Evolutionary conservation across 2,113 vertebrate species (phyloP).

Genomic region (Epinephelus cyanopodus): DNA sequence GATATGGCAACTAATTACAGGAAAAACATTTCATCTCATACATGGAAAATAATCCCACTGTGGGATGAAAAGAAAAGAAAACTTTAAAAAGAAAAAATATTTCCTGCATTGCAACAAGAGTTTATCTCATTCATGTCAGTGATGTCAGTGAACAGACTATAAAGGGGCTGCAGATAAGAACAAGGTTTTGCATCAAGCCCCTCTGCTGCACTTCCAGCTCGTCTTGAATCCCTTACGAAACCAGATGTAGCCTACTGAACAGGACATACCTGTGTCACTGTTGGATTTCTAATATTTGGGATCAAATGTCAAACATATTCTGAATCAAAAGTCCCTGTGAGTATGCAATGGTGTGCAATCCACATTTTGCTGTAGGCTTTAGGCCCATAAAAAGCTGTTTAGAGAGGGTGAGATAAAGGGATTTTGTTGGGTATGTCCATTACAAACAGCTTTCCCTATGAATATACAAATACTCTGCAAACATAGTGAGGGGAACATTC

Average conservation of each 20-base stretch:
- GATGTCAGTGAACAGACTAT: constrained; percentile 53
- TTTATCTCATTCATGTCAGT: constrained; percentile 60
- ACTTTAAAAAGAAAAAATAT: constrained; percentile 53
- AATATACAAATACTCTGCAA: constrained; percentile 66
- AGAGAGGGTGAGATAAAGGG: constrained; percentile 37
- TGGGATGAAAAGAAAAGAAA: constrained; percentile 56
- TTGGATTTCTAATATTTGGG: constrained; percentile 17
- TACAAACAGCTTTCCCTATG: constrained; percentile 53
- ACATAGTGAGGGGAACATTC: constrained; percentile 48
- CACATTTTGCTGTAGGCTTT: constrained; percentile 32
- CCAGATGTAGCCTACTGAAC: not conserved
- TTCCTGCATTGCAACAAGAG: constrained; percentile 39
- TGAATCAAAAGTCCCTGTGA: not conserved
- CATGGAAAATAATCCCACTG: constrained; percentile 65
- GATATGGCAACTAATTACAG: constrained; percentile 79
- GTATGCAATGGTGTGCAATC: constrained; percentile 30
- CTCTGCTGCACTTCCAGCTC: not conserved
- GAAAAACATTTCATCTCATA: constrained; percentile 66
- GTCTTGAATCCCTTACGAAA: constrained; percentile 20
- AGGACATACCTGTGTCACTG: not conserved
- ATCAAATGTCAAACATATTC: constrained; percentile 26
- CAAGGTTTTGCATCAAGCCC: constrained; percentile 39
- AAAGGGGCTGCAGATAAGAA: constrained; percentile 38
- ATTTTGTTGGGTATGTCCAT: constrained; percentile 56
- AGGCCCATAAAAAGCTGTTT: constrained; percentile 36